These are phyloP conservation scores for Mongoloraphidia duomilia DNA, from an alignment of 2,888 invertebrate genomes.

Conservation along the genomic window DNA sequence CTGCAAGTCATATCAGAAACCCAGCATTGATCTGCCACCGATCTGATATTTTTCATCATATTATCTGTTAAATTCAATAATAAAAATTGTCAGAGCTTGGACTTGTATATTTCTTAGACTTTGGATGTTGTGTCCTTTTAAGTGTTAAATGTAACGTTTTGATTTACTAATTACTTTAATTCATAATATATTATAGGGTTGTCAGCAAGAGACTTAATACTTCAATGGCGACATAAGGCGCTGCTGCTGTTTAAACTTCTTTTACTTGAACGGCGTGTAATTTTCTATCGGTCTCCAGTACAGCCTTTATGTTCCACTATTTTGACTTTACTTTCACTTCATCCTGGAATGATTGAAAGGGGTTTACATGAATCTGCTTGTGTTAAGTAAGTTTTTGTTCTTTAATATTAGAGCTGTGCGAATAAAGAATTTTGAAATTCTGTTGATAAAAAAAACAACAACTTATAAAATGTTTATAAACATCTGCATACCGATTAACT, in stretches of 20 bases:
- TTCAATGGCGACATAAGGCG: constrained; percentile 83
- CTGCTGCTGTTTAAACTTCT: constrained; percentile 84
- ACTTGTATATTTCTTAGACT: neutral
- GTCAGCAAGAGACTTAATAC: constrained; percentile 64
- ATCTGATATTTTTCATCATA: too few relatives aligned
- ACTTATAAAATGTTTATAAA: too few relatives aligned
- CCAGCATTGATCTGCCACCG: too few relatives aligned
- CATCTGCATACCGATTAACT: too few relatives aligned
- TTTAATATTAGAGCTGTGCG: too few relatives aligned
- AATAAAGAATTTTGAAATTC: too few relatives aligned
- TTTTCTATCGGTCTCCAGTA: constrained; percentile 89
- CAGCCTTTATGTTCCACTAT: constrained; percentile 76
- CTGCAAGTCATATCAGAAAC: too few relatives aligned
- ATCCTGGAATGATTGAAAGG: constrained; percentile 77
- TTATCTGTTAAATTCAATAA: too few relatives aligned
- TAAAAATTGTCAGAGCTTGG: too few relatives aligned
- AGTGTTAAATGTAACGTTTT: neutral
- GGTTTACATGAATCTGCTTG: constrained; percentile 74
- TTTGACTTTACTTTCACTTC: constrained; percentile 74
- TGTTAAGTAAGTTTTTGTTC: constrained; percentile 41
- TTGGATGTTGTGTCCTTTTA: constrained; percentile 2
- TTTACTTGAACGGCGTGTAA: constrained; percentile 73
- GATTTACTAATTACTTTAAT: constrained; percentile 1
- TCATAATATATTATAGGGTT: constrained; percentile 51
- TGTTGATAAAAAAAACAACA: too few relatives aligned